A percentile compares a stretch with the other conserved stretches of the same genome.
Evolutionary conservation across 2,797 vertebrate species (phyloP).

Genomic region (Fistularia commersonii): DNA sequence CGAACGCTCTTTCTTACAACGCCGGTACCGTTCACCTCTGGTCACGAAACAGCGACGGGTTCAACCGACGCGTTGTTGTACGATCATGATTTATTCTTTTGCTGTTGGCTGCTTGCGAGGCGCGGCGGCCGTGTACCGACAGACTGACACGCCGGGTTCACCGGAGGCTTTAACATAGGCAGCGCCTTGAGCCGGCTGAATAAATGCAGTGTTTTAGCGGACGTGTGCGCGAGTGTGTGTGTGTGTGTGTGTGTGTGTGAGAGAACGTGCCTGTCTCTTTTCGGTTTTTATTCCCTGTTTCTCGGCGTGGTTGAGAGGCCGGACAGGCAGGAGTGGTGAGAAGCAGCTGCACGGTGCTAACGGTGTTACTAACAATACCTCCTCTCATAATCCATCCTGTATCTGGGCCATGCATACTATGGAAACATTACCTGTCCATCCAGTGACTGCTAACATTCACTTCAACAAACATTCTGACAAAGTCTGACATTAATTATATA

Average conservation of each 20-base stretch:
- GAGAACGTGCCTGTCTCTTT: constrained; percentile 32
- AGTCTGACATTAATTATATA: constrained; percentile 49
- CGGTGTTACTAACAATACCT: constrained; percentile 63
- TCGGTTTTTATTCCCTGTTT: constrained; percentile 41
- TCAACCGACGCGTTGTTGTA: constrained; percentile 90
- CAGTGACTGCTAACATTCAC: constrained; percentile 34
- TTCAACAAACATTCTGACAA: constrained; percentile 49
- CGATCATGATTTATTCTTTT: constrained; percentile 94
- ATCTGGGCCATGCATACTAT: constrained; percentile 27
- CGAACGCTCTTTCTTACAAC: constrained; percentile 79
- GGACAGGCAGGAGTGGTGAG: constrained; percentile 60
- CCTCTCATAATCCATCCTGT: constrained; percentile 41
- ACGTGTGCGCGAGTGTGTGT: constrained; percentile 15
- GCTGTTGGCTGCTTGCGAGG: constrained; percentile 78
- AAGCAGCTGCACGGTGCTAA: constrained; percentile 66
- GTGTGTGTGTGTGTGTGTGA: constrained; percentile 8
- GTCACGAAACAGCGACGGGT: constrained; percentile 93
- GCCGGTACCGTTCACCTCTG: constrained; percentile 81
- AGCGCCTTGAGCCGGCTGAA: constrained; percentile 81
- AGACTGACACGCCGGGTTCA: constrained; percentile 80
- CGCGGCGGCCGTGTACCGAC: constrained; percentile 75
- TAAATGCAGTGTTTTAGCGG: constrained; percentile 56
- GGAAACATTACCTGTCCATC: constrained; percentile 46
- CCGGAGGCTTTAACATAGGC: constrained; percentile 73
- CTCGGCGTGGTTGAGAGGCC: constrained; percentile 49